Conservation (phyloP, 2,797 vertebrate species). For the Amphiprion clarkii region DNA sequence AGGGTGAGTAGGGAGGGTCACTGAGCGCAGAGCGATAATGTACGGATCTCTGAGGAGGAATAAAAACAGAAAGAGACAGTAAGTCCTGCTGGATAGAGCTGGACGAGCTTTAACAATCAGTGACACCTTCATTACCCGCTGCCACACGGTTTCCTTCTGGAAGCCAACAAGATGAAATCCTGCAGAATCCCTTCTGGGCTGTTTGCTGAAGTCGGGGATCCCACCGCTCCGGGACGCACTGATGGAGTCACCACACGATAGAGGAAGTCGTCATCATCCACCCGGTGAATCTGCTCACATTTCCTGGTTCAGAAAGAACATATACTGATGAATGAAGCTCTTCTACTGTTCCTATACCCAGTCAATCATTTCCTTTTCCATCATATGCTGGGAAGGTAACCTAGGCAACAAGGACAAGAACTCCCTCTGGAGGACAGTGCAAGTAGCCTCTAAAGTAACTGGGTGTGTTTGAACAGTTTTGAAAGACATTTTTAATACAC, state of each 20-base stretch:
- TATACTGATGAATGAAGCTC: neutral
- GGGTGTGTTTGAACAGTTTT: no score
- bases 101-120: neutral
- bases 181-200: slow-evolving; percentile 82
- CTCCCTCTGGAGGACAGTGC: no score
- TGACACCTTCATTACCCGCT: slow-evolving; percentile 79
- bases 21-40: slow-evolving; percentile 92
- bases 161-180: slow-evolving; percentile 94
- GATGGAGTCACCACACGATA: slow-evolving; percentile 90
- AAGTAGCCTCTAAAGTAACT: no score
- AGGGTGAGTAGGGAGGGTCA: slow-evolving; percentile 88
- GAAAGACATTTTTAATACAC: no score
- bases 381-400: no score
- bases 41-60: slow-evolving; percentile 88
- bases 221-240: slow-evolving; percentile 64
- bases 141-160: slow-evolving; percentile 89
- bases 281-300: slow-evolving; percentile 88
- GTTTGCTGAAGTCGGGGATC: slow-evolving; percentile 79
- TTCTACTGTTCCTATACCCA: no score
- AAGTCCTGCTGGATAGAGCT: neutral
- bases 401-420: no score
- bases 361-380: no score
- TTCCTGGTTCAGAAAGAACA: slow-evolving; percentile 75
- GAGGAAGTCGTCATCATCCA: slow-evolving; percentile 91
- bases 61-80: neutral